Percentiles rank a stretch among this genome's conserved stretches.
Conservation (phyloP, 2,797 vertebrate species). For the Sphenodon punctatus region DNA sequence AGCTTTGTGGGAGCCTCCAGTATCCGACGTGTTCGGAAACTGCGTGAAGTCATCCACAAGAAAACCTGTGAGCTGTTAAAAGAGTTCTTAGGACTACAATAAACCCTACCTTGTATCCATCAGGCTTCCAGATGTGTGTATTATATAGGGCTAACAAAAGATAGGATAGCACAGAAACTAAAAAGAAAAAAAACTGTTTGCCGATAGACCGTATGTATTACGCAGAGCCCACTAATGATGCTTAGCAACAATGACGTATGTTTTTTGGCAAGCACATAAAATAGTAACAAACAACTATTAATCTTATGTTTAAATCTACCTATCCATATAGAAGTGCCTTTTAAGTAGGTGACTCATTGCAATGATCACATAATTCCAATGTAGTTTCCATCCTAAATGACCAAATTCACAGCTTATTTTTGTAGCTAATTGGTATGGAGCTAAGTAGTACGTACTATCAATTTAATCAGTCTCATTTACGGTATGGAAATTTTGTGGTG, state of each 20-base stretch:
- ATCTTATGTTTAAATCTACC: constrained; percentile 45
- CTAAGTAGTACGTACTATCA: constrained; percentile 38
- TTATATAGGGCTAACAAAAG: constrained; percentile 54
- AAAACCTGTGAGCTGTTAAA: constrained; percentile 96
- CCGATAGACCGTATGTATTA: constrained; percentile 50
- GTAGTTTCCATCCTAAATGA: constrained; percentile 54
- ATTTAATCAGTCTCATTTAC: constrained; percentile 35
- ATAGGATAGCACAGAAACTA: constrained; percentile 58
- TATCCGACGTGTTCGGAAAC: constrained; percentile 85
- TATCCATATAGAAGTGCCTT: constrained; percentile 41
- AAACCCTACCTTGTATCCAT: constrained; percentile 48
- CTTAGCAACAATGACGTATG: constrained; percentile 56
- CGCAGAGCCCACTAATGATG: constrained; percentile 62
- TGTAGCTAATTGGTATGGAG: constrained; percentile 50
- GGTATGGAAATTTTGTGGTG: constrained; percentile 14
- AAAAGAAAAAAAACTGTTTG: constrained; percentile 20
- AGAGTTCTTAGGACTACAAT: constrained; percentile 87
- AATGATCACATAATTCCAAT: constrained; percentile 45
- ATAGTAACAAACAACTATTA: constrained; percentile 60
- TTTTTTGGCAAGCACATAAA: constrained; percentile 57
- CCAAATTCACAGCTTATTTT: constrained; percentile 43
- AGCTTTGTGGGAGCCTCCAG: constrained; percentile 90
- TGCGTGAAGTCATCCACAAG: constrained; percentile 91
- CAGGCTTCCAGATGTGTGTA: constrained; percentile 3
- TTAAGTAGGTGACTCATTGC: constrained; percentile 55